Conservation (phyloP, 2,888 invertebrate species). For the Drosophila kanekoi region DNA sequence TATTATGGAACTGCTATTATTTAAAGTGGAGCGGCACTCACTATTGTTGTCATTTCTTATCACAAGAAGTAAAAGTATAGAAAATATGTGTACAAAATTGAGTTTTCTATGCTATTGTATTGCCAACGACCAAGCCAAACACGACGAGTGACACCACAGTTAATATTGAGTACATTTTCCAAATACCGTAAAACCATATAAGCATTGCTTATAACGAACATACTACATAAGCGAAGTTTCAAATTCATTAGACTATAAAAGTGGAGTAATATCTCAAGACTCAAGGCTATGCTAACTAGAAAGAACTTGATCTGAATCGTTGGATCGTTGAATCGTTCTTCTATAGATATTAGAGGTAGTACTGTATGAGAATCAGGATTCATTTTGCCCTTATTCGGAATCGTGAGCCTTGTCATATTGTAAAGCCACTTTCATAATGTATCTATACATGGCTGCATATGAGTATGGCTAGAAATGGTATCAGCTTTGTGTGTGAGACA, state of each 20-base stretch:
- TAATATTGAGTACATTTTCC: too few relatives aligned
- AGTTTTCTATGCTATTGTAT: background rate
- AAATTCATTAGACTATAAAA: too few relatives aligned
- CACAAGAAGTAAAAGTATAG: constrained; percentile 10
- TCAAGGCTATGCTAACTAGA: too few relatives aligned
- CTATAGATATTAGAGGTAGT: too few relatives aligned
- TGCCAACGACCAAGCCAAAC: too few relatives aligned
- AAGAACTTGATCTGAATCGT: too few relatives aligned
- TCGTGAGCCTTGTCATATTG: background rate
- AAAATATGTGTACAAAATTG: background rate
- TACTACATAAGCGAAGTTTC: too few relatives aligned
- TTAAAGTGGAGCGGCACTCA: constrained; percentile 32
- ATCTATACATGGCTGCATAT: background rate
- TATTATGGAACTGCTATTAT: constrained; percentile 41
- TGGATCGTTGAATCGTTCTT: too few relatives aligned
- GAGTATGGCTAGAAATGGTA: background rate
- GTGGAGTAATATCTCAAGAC: too few relatives aligned
- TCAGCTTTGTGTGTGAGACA: background rate
- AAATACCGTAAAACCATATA: too few relatives aligned
- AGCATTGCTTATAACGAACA: too few relatives aligned
- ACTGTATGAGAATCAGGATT: background rate
- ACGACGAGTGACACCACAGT: too few relatives aligned
- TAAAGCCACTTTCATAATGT: constrained; percentile 4
- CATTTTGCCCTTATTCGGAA: background rate
- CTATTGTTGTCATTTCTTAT: constrained; percentile 38